Evolutionary conservation across 2,888 invertebrate species (phyloP).

Genomic region (Drosophila anceps): DNA sequence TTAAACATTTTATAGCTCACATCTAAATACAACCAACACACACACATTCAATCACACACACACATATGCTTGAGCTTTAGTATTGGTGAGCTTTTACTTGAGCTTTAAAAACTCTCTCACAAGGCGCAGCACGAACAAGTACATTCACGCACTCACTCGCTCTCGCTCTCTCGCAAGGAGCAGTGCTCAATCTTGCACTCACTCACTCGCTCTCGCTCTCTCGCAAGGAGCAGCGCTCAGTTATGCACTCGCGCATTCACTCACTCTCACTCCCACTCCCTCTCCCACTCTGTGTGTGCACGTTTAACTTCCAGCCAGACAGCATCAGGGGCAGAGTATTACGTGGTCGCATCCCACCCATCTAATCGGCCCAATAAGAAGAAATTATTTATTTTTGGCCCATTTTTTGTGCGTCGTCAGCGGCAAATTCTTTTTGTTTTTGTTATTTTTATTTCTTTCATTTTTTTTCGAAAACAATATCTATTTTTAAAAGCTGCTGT

Average conservation of each 20-base stretch:
- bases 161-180: slow-evolving; percentile 5
- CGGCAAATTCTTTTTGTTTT: slow-evolving; percentile 52
- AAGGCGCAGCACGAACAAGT: no score
- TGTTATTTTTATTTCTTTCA: slow-evolving; percentile 50
- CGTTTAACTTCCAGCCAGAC: slow-evolving; percentile 4
- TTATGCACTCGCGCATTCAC: not conserved
- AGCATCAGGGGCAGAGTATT: slow-evolving; percentile 43
- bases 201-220: not conserved
- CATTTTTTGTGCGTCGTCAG: slow-evolving; percentile 75
- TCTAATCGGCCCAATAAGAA: slow-evolving; percentile 27
- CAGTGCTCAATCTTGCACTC: not conserved
- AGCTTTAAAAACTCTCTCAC: not conserved
- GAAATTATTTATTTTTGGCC: slow-evolving; percentile 67
- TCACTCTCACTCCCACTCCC: not conserved
- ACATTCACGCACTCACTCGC: not conserved
- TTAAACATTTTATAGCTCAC: slow-evolving; percentile 64
- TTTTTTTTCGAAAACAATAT: slow-evolving; percentile 71
- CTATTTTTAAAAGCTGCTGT: slow-evolving; percentile 72
- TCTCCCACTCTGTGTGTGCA: not conserved
- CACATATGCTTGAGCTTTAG: not conserved
- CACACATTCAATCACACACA: not conserved
- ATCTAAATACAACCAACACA: slow-evolving; percentile 8
- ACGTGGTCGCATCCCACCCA: slow-evolving; percentile 48
- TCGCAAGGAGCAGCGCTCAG: not conserved
- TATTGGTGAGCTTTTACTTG: slow-evolving; percentile 3